Evolutionary conservation across 2,113 vertebrate genomes (phyloP), one percentile per base, ranked within the genome.

Genomic region (Mesitornis unicolor): DNA sequence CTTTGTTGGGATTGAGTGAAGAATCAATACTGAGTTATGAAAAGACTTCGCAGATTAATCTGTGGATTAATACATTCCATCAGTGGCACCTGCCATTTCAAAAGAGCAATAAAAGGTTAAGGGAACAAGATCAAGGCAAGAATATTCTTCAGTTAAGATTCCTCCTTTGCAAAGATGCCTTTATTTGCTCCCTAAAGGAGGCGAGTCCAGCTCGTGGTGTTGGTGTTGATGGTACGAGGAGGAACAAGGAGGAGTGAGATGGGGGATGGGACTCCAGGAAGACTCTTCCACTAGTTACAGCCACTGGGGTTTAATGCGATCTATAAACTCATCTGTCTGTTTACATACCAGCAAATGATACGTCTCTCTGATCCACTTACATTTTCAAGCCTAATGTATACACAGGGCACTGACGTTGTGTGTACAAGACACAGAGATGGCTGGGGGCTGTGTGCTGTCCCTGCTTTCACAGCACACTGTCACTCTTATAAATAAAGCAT

Each of bases 251-350:
- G 50, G 54, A 93, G 69, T 94, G 95, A 95, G 80, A 76, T 88
- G 93, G 95, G 91, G 90, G 86, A 67, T 87, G 93, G 97, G 96
- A 68, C 36, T 89, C 81, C 84, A 93, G 87, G 82, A 97, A 96
- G 95, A 79, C 86, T 97, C 84, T 94, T 96, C 93, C 96, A 96
- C 91, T 91, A 79, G 90, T 97, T 96, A 86, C 96, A 96, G 97
- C 97, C 98, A 96, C 98, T 98, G 97, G 98, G 98, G 98, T 98
- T 98, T 98, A 98, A 98, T 98, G 97, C 96, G 98, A 98, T 98
- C 98, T 98, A 98, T 98, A 98, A 98, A 98, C 97, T 98, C 97
- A 98, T 98, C 97, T 98, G 98, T 99, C 98, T 99, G 99, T 99
- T 99, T 98, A 99, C 98, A 97, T 98, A 98, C 98, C 97, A 98